phyloP scores from a whole-genome alignment of 2,888 invertebrate species.

The Drosophila infuscata region DNA sequence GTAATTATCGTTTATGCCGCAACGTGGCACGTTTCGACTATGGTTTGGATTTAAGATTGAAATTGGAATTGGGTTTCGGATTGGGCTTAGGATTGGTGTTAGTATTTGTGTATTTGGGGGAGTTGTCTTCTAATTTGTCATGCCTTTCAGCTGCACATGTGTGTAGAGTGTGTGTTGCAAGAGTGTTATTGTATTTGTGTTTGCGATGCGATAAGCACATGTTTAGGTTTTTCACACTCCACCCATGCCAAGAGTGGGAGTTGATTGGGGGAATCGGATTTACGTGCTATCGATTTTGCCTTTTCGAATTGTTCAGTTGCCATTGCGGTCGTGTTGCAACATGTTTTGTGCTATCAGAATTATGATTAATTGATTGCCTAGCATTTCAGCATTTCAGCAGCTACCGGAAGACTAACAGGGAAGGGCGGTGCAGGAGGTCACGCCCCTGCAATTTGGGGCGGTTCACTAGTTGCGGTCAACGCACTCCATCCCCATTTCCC shows the following conservation, averaged over 20 bases:
- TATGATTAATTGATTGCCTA: slow-evolving; percentile 76
- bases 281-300: slow-evolving; percentile 65
- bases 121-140: slow-evolving; percentile 73
- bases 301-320: slow-evolving; percentile 50
- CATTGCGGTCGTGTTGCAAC: slow-evolving; percentile 70
- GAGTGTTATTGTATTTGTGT: slow-evolving; percentile 46
- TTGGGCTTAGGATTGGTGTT: slow-evolving; percentile 26
- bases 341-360: slow-evolving; percentile 73
- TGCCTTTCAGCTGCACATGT: slow-evolving; percentile 71
- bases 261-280: slow-evolving; percentile 30
- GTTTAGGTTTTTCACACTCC: slow-evolving; percentile 77
- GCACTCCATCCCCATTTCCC: slow-evolving; percentile 23
- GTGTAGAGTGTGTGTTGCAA: slow-evolving; percentile 23
- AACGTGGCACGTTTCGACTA: slow-evolving; percentile 73
- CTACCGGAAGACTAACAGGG: slow-evolving; percentile 19
- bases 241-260: slow-evolving; percentile 13
- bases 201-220: slow-evolving; percentile 75
- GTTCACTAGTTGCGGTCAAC: slow-evolving; percentile 51
- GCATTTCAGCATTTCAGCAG: slow-evolving; percentile 46
- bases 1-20: slow-evolving; percentile 76
- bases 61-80: slow-evolving; percentile 22
- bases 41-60: slow-evolving; percentile 37
- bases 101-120: slow-evolving; percentile 24
- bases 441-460: slow-evolving; percentile 68
- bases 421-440: slow-evolving; percentile 41